Evolutionary conservation across 2,797 vertebrate species (phyloP).

Genomic region (Sternarchorhynchus goeldii): DNA sequence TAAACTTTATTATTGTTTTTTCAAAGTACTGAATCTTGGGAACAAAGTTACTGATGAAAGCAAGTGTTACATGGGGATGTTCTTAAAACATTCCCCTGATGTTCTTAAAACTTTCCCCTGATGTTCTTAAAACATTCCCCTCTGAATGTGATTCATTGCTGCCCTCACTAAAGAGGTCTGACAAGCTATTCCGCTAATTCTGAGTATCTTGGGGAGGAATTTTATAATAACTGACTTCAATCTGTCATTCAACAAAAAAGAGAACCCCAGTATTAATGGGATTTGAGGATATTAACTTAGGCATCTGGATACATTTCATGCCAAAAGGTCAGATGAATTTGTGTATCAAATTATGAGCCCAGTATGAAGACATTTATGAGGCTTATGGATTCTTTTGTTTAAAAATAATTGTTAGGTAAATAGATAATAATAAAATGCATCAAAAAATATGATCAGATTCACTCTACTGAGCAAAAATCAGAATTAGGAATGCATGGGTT

Average conservation of each 20-base stretch:
- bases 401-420: too few relatives aligned
- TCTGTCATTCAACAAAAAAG: too few relatives aligned
- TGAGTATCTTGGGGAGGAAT: background rate
- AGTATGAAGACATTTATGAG: too few relatives aligned
- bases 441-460: slow-evolving; percentile 22
- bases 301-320: too few relatives aligned
- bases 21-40: slow-evolving; percentile 8
- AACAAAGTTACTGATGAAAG: background rate
- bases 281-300: too few relatives aligned
- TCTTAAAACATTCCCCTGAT: slow-evolving; percentile 31
- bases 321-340: too few relatives aligned
- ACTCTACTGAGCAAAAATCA: slow-evolving; percentile 30
- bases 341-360: too few relatives aligned
- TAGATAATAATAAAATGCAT: too few relatives aligned
- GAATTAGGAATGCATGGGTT: slow-evolving; percentile 23
- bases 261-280: too few relatives aligned
- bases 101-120: too few relatives aligned
- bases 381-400: too few relatives aligned
- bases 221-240: too few relatives aligned
- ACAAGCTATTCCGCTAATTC: background rate
- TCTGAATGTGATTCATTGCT: slow-evolving; percentile 31
- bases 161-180: background rate
- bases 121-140: slow-evolving; percentile 30
- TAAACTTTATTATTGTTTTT: background rate
- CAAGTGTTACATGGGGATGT: slow-evolving; percentile 20